Evolutionary conservation across 2,797 vertebrate genomes (phyloP), one percentile per base, ranked within the genome.

Genomic region (Spinus pinus): DNA sequence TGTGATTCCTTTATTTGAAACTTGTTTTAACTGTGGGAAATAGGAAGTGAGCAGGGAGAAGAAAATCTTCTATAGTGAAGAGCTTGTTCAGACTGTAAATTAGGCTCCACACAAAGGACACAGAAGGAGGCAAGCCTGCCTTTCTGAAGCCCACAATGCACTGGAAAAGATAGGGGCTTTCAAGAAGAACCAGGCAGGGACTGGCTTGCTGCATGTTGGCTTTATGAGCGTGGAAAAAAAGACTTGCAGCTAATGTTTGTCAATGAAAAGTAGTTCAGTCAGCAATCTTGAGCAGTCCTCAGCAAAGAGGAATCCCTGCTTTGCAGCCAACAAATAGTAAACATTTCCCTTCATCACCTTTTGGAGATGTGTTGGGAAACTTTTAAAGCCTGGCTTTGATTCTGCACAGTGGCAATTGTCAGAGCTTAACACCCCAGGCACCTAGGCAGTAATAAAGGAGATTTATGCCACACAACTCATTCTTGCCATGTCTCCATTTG

Each of bases 11-110:
- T 97, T 97, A 96, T 97, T 94, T 94, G 80, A 96, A 97, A 97
- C 83, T 94, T 96, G 95, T 90, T 96, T 96, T 95, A 96, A 97
- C 96, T 98, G 97, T 98, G 98, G 97, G 98, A 98, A 98, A 98
- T 97, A 96, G 96, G 97, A 98, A 97, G 95, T 96, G 94, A 97
- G 93, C 74, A 49, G 89, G 93, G 94, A 97, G 90, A 97, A 96
- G 93, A 94, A 96, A 95, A 96, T 95, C 96, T 96, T 97, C 96
- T 97, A 93, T 95, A 91, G 88, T 6, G 16, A 93, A 79, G 47
- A 4, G 15, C 95, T 97, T 95, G 97, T 96, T 96, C 81, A 6
- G 97, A 97, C 97, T 98, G 19, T 96, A 95, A 98, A 98, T 98
- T 96, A 97, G 96, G 72, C 74, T 69, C 11, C 30, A 39, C 81